These are phyloP conservation scores for Gorsachius magnificus DNA, from an alignment of 2,797 vertebrate species.

Conservation along the genomic window DNA sequence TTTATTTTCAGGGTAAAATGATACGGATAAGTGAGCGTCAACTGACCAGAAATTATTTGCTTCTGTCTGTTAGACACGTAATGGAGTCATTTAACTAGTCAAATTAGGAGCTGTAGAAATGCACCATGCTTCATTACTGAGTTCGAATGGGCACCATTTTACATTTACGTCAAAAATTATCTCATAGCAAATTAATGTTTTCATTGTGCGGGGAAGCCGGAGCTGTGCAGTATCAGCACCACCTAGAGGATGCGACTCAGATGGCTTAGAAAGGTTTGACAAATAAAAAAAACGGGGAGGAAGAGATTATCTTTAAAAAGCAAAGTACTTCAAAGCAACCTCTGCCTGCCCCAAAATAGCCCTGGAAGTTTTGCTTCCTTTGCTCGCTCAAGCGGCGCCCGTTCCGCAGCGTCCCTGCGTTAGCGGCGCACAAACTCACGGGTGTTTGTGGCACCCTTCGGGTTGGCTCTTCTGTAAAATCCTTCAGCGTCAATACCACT, in stretches of 20 bases:
- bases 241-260: constrained; percentile 82
- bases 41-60: constrained; percentile 99
- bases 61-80: constrained; percentile 99
- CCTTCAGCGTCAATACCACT: not conserved
- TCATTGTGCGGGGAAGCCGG: constrained; percentile 87
- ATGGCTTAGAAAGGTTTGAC: not conserved
- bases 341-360: not conserved
- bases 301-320: not conserved
- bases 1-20: constrained; percentile 96
- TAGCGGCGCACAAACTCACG: no score
- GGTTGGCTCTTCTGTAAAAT: not conserved
- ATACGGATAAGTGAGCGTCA: constrained; percentile 98
- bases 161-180: constrained; percentile 99
- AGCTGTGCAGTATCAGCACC: constrained; percentile 88
- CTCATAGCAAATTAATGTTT: constrained; percentile 99
- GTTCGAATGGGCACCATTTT: constrained; percentile 98
- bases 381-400: not conserved
- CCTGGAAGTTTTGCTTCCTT: not conserved
- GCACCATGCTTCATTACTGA: constrained; percentile 99
- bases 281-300: not conserved
- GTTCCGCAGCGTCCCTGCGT: rapidly evolving
- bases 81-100: constrained; percentile 99
- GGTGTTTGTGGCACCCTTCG: rapidly evolving
- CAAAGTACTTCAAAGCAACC: not conserved
- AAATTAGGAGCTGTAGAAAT: constrained; percentile 99